Evolutionary conservation across 2,797 vertebrate genomes (phyloP).

Genomic region (Momotus momota): DNA sequence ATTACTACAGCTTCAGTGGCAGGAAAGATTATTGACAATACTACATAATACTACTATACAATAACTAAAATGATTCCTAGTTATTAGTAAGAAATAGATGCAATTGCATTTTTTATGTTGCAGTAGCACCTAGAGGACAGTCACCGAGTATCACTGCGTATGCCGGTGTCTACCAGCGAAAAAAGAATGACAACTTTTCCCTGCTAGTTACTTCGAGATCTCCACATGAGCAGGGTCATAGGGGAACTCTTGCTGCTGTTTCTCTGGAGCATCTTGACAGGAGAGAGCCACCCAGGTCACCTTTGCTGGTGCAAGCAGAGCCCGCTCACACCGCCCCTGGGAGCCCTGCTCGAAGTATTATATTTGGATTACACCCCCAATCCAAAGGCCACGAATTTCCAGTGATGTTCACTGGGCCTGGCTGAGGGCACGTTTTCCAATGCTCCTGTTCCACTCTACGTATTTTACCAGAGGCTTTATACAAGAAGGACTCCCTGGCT

Average conservation of each 20-base stretch:
- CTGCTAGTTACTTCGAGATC: not conserved
- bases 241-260: not conserved
- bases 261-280: not conserved
- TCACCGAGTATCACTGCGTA: not conserved
- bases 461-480: not conserved
- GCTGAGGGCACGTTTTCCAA: not conserved
- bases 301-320: not conserved
- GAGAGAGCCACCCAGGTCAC: not conserved
- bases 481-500: not conserved
- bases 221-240: not conserved
- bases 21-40: not conserved
- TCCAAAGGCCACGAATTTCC: not conserved
- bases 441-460: not conserved
- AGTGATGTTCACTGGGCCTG: not conserved
- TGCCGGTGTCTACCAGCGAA: not conserved
- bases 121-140: conserved; percentile 43
- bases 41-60: not conserved
- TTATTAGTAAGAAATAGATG: not conserved
- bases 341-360: not conserved
- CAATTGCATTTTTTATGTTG: not conserved
- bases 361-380: not conserved
- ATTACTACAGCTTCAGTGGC: not conserved
- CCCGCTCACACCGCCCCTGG: not conserved
- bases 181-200: not conserved
- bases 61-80: not conserved